phyloP scores from a whole-genome alignment of 2,888 invertebrate species.

The Lepeophtheirus nordmannii region DNA sequence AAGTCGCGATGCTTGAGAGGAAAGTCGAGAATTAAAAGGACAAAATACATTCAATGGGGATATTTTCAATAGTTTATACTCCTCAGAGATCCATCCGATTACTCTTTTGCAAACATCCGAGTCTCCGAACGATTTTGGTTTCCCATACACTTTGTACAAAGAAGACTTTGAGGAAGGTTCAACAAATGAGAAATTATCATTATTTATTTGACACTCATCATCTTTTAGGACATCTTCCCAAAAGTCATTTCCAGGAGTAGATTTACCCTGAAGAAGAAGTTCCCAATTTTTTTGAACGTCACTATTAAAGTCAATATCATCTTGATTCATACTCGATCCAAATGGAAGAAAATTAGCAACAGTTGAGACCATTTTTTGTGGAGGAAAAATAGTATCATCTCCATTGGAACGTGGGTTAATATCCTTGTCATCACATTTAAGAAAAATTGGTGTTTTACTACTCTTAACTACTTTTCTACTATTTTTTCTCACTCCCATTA shows the following conservation, averaged over 20 bases:
- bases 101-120: background rate
- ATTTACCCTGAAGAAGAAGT: background rate
- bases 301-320: too few relatives aligned
- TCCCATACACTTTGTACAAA: background rate
- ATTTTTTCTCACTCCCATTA: too few relatives aligned
- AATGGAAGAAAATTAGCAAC: too few relatives aligned
- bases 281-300: background rate
- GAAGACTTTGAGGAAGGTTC: background rate
- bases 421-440: too few relatives aligned
- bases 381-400: too few relatives aligned
- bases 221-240: background rate
- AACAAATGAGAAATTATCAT: background rate
- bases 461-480: too few relatives aligned
- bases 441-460: too few relatives aligned
- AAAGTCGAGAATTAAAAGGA: background rate
- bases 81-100: background rate
- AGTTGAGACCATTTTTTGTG: too few relatives aligned
- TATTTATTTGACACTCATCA: background rate
- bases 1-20: background rate
- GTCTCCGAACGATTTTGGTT: background rate
- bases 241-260: background rate
- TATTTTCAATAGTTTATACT: background rate
- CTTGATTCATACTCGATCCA: too few relatives aligned
- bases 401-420: too few relatives aligned
- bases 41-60: background rate